phyloP scores from a whole-genome alignment of 2,888 invertebrate genomes.

The Helleia helle region DNA sequence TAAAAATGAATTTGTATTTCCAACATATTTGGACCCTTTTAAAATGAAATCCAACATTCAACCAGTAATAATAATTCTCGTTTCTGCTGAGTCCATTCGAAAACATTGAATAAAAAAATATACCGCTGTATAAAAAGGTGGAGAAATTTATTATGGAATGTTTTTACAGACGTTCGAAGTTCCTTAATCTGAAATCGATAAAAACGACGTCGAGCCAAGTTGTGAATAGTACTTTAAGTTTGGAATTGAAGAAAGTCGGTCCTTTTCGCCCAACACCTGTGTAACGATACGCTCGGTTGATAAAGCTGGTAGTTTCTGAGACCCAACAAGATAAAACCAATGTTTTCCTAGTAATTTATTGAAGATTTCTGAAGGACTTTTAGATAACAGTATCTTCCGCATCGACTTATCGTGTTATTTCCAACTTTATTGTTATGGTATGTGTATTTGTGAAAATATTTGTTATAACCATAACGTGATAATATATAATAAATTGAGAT shows the following conservation, averaged over 20 bases:
- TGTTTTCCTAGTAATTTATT: slow-evolving; percentile 28
- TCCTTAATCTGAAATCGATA: slow-evolving; percentile 72
- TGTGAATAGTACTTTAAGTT: slow-evolving; percentile 65
- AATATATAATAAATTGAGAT: no score
- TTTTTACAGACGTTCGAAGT: slow-evolving; percentile 64
- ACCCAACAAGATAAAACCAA: slow-evolving; percentile 43
- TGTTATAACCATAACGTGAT: no score
- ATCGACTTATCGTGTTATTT: no score
- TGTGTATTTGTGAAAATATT: no score
- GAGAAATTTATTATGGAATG: slow-evolving; percentile 60
- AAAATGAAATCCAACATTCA: not conserved
- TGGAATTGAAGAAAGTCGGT: slow-evolving; percentile 56
- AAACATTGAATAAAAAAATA: slow-evolving; percentile 18
- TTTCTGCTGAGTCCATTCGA: slow-evolving; percentile 5
- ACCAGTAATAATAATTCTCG: slow-evolving; percentile 2
- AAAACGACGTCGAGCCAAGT: slow-evolving; percentile 60
- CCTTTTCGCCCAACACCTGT: slow-evolving; percentile 59
- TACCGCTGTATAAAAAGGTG: slow-evolving; percentile 26
- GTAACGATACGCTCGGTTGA: slow-evolving; percentile 53
- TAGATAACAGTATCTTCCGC: not conserved
- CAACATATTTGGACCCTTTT: not conserved
- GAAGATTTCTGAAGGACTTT: slow-evolving; percentile 9
- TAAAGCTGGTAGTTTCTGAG: slow-evolving; percentile 39
- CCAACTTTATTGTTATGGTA: no score
- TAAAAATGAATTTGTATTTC: slow-evolving; percentile 26